phyloP scores from a whole-genome alignment of 1,140 invertebrate genomes.

The Caenorhabditis tropicalis region DNA sequence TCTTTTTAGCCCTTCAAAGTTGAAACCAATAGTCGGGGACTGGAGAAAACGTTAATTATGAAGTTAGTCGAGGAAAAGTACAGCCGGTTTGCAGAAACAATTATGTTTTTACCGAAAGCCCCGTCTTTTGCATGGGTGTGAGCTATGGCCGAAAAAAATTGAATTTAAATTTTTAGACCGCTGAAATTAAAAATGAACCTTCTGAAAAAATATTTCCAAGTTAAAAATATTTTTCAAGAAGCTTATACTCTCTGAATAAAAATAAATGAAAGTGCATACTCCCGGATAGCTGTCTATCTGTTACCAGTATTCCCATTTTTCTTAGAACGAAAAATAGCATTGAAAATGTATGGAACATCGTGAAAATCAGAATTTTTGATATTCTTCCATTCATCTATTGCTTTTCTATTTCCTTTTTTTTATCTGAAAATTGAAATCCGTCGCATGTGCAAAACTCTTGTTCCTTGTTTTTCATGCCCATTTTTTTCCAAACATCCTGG shows the following conservation, averaged over 20 bases:
- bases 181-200: too few relatives aligned
- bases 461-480: background rate
- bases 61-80: background rate
- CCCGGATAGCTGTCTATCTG: background rate
- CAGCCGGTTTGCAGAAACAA: background rate
- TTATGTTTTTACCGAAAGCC: too few relatives aligned
- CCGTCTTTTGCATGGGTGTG: too few relatives aligned
- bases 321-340: background rate
- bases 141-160: too few relatives aligned
- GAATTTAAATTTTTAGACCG: too few relatives aligned
- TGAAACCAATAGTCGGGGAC: background rate
- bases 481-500: background rate
- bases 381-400: background rate
- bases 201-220: too few relatives aligned
- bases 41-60: background rate
- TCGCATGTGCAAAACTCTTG: background rate
- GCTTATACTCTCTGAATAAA: too few relatives aligned
- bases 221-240: too few relatives aligned
- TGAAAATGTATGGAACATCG: slow-evolving; percentile 35
- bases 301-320: background rate
- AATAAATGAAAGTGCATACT: too few relatives aligned
- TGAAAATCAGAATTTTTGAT: slow-evolving; percentile 11
- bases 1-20: background rate
- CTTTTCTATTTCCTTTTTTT: background rate
- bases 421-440: background rate